Conservation (phyloP, 2,113 vertebrate genomes). For the Sceloporus undulatus region DNA sequence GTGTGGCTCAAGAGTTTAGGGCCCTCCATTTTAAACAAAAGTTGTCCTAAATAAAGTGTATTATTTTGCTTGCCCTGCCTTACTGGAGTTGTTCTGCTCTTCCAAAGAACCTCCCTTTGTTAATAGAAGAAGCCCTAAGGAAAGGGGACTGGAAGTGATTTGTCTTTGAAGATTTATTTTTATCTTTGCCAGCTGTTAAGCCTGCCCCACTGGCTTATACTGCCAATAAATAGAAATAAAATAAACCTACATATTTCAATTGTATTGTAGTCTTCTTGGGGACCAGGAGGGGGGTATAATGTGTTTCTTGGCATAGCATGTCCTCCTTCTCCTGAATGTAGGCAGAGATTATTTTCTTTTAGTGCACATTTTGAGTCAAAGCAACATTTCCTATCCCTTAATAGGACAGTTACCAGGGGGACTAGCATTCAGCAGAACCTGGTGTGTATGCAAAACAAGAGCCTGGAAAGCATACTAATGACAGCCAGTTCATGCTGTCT, state of each 20-base stretch:
- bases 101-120: constrained; percentile 28
- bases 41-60: neutral
- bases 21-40: neutral
- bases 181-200: constrained; percentile 41
- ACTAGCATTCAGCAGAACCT: constrained; percentile 31
- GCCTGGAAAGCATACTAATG: constrained; percentile 57
- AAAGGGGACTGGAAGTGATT: constrained; percentile 26
- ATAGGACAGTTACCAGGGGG: constrained; percentile 47
- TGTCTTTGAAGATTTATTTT: constrained; percentile 50
- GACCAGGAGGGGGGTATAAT: neutral
- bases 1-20: neutral
- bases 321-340: constrained; percentile 35
- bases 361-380: constrained; percentile 30
- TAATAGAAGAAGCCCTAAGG: constrained; percentile 32
- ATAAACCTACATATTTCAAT: constrained; percentile 33
- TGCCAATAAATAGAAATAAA: constrained; percentile 36
- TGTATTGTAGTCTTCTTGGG: constrained; percentile 27
- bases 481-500: constrained; percentile 58
- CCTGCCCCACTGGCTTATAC: constrained; percentile 30
- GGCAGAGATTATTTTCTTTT: constrained; percentile 38
- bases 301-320: neutral
- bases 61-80: neutral
- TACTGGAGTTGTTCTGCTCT: neutral
- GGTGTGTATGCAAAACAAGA: constrained; percentile 57
- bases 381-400: constrained; percentile 52